Percentiles rank a stretch among this genome's conserved stretches.
Conservation (phyloP, 2,888 invertebrate genomes). For the Iphiclides podalirius region DNA sequence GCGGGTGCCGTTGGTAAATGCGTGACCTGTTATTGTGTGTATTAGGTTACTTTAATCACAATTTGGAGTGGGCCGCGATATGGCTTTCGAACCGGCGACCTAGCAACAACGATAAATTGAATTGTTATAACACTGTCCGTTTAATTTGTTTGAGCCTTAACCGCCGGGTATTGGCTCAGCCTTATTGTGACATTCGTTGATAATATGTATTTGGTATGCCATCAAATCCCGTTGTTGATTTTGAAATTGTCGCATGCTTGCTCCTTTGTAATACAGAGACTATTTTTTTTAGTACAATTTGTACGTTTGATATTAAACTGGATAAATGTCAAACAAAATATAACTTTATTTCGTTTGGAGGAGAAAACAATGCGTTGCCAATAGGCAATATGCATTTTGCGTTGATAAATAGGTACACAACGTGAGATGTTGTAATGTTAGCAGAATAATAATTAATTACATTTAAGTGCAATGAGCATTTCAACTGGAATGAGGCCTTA, state of each 20-base stretch:
- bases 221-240: background rate
- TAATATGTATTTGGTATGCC: conserved; percentile 6
- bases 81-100: conserved; percentile 69
- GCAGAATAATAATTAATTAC: no score
- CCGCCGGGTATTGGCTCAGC: conserved; percentile 20
- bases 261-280: background rate
- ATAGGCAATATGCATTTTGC: no score
- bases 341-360: no score
- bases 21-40: conserved; percentile 79
- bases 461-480: no score
- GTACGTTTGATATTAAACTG: no score
- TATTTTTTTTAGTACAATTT: no score
- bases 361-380: no score
- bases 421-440: no score
- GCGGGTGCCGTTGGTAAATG: conserved; percentile 68
- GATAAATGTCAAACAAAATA: no score
- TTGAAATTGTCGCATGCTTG: background rate
- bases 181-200: conserved; percentile 21
- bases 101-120: conserved; percentile 61
- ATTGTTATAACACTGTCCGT: conserved; percentile 42
- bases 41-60: conserved; percentile 79
- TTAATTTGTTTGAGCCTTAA: conserved; percentile 18
- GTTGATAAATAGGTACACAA: no score
- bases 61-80: conserved; percentile 76
- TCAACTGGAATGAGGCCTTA: no score